These are phyloP conservation scores for Pteria penguin DNA, from an alignment of 2,888 invertebrate species.

Conservation along the genomic window DNA sequence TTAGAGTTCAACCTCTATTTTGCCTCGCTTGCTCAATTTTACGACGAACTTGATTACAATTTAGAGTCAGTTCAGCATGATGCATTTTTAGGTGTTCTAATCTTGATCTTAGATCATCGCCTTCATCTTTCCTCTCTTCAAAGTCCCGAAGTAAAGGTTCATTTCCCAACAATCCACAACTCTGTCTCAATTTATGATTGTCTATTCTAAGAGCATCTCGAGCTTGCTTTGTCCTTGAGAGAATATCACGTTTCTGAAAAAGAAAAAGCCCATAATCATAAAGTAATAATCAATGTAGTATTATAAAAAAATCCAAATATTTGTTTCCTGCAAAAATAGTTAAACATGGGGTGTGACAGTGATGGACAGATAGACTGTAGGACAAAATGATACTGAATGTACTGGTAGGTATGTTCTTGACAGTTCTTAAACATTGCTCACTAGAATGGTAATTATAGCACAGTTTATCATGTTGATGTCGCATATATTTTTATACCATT, in stretches of 20 bases:
- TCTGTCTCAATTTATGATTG: conserved; percentile 80
- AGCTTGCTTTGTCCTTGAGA: conserved; percentile 80
- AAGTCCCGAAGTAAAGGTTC: conserved; percentile 81
- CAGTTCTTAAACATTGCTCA: no score
- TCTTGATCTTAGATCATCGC: conserved; percentile 68
- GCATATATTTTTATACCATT: no score
- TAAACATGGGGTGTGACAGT: no score
- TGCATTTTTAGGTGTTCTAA: conserved; percentile 74
- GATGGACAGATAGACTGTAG: no score
- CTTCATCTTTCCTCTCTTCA: conserved; percentile 80
- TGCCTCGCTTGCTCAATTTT: conserved; percentile 77
- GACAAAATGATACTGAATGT: no score
- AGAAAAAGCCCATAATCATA: conserved; percentile 9
- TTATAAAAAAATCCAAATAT: not conserved
- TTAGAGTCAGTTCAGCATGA: conserved; percentile 78
- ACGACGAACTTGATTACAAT: conserved; percentile 75
- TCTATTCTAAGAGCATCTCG: conserved; percentile 81
- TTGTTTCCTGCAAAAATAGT: not conserved
- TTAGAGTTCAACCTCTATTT: conserved; percentile 20
- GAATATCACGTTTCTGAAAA: conserved; percentile 78
- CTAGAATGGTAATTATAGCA: no score
- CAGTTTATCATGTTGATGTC: no score
- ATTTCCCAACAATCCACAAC: conserved; percentile 82
- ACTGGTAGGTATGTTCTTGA: no score
- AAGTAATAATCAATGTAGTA: not conserved